phyloP scores from a whole-genome alignment of 2,797 vertebrate species.

The Myoxocephalus aenaeus region DNA sequence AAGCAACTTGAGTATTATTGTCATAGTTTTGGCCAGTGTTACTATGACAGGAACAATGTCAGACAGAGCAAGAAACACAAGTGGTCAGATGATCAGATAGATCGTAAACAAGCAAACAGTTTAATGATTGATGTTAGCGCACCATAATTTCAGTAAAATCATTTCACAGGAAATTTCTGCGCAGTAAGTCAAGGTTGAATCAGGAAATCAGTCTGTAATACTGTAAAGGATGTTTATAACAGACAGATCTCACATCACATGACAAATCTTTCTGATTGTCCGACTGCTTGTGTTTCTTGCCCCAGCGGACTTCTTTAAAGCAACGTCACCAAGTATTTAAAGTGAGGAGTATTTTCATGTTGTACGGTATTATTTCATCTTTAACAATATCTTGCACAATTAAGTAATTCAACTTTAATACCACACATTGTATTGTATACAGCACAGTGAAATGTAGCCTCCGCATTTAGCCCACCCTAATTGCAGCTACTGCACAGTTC shows the following conservation, averaged over 20 bases:
- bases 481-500: too few species aligned
- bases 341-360: not conserved
- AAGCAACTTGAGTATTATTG: not conserved
- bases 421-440: too few species aligned
- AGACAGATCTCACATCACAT: not conserved
- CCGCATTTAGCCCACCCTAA: too few species aligned
- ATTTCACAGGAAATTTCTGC: not conserved
- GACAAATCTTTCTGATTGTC: not conserved
- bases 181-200: not conserved
- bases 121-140: not conserved
- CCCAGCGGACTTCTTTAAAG: not conserved
- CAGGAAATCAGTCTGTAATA: not conserved
- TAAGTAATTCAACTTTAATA: not conserved
- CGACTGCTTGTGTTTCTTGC: not conserved
- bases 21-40: not conserved
- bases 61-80: not conserved
- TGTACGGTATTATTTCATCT: not conserved
- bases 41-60: not conserved
- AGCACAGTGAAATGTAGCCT: too few species aligned
- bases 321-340: not conserved
- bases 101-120: not conserved
- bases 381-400: not conserved
- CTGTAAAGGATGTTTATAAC: slow-evolving; percentile 17
- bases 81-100: not conserved
- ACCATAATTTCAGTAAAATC: not conserved